Conservation (phyloP, 2,113 vertebrate species). For the Seriola aureovittata region DNA sequence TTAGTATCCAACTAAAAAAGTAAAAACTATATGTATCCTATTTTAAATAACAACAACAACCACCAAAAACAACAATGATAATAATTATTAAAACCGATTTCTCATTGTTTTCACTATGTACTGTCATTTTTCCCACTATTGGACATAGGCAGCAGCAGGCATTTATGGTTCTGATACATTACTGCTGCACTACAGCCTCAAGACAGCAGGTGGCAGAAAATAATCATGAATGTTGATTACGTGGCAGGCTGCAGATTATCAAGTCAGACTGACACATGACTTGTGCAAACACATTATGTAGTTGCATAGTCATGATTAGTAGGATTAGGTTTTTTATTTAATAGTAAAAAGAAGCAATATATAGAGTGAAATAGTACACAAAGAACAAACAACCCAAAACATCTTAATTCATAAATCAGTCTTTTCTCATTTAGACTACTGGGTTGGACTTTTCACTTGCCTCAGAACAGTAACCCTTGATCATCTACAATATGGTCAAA, state of each 20-base stretch:
- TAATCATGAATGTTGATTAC: neutral
- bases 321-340: neutral
- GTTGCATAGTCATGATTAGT: neutral
- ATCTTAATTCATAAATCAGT: too few species aligned
- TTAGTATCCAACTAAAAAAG: too few species aligned
- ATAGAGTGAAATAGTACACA: neutral
- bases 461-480: neutral
- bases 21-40: too few species aligned
- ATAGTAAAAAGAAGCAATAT: neutral
- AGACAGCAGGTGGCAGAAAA: constrained; percentile 68
- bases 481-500: neutral
- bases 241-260: neutral
- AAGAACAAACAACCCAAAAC: neutral
- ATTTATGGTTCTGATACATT: neutral
- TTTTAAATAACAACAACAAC: too few species aligned
- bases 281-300: neutral
- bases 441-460: neutral
- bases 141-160: neutral
- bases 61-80: too few species aligned
- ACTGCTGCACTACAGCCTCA: neutral
- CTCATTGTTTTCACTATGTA: neutral
- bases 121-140: neutral
- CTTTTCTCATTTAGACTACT: neutral
- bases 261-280: neutral
- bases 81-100: neutral